These are phyloP conservation scores for Esperia sulphurella DNA, from an alignment of 2,888 invertebrate genomes.

Conservation along the genomic window DNA sequence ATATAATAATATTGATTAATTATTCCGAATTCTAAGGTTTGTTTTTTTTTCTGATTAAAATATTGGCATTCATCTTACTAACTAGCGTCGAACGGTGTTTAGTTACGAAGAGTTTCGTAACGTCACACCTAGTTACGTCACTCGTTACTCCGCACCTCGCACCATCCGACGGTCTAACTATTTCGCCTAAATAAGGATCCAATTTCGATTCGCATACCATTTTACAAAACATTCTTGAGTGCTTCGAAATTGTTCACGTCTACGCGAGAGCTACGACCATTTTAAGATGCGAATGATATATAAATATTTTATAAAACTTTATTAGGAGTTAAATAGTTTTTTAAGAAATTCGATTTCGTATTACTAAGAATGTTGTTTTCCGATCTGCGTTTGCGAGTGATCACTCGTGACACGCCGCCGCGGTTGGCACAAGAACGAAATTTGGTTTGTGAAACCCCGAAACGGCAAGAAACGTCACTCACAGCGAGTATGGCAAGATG, in stretches of 20 bases:
- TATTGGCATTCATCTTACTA: slow-evolving; percentile 76
- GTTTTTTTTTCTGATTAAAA: slow-evolving; percentile 71
- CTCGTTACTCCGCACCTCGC: slow-evolving; percentile 23
- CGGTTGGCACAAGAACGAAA: not conserved
- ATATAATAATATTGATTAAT: slow-evolving; percentile 69
- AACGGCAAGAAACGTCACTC: no score
- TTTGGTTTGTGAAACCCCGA: not conserved
- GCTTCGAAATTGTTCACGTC: slow-evolving; percentile 39
- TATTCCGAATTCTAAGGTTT: slow-evolving; percentile 70
- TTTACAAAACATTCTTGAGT: slow-evolving; percentile 39
- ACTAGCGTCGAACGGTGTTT: slow-evolving; percentile 57
- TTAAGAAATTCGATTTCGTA: slow-evolving; percentile 68
- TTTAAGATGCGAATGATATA: slow-evolving; percentile 51
- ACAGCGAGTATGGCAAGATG: slow-evolving; percentile 29
- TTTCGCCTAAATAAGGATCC: slow-evolving; percentile 39
- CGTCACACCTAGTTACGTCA: slow-evolving; percentile 1
- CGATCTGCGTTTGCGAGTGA: slow-evolving; percentile 32
- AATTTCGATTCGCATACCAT: slow-evolving; percentile 36
- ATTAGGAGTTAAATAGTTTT: slow-evolving; percentile 60
- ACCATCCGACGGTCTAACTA: slow-evolving; percentile 46
- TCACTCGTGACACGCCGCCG: slow-evolving; percentile 3
- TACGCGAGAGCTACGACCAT: slow-evolving; percentile 54
- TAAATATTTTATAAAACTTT: slow-evolving; percentile 67
- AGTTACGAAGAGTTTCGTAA: slow-evolving; percentile 18
- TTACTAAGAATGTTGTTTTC: slow-evolving; percentile 47